Base-by-base conservation (phyloP, 1,140 invertebrate genomes). In the Drosophila parabipectinata region DNA sequence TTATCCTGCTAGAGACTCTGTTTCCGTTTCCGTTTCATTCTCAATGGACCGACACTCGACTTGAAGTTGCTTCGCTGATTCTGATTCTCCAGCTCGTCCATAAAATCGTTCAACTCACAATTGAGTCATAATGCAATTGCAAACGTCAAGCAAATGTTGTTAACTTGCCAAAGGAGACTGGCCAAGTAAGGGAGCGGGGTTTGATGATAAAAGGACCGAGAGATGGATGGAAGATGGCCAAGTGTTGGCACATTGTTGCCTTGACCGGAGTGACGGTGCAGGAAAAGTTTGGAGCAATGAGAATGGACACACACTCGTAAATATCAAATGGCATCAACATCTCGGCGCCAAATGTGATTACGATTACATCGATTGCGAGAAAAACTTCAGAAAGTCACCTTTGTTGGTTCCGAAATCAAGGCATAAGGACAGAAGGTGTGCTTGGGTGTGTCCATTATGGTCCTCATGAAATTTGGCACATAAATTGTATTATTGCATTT, bases 401-500 rank as follows among this genome's bases (percentile, higher is more conserved):
- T 88, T 88, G 76, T 88, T 88, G 81, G 83, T 61, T 77, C 57
- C 52, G 39, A 47, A 15, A 47, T 24, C 61, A 72, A 51, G 80
- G 77, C 78, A 79, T 73, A 61, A 66, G 54, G 52, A 45, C 58
- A 53, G 41, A 45, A 45, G 30, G 39, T 10, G 54, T 63, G 21
- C 57, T 41, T 6, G 54, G 58, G 59, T 44, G 37, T 60, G 75
- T 88, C 82, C 83, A 87, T 87, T 82, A 88, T 88, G 75, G 79
- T 69, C 77, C 84, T 87, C 79, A 87, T 88, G 83, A 88, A 87
- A 88, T 88, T 88, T 79, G 85, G 77, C 84, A 79, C 84, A 89
- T 90, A 90, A 90, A 90, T 90, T 88, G 87, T 90, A 87, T 90
- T 90, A 90, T 90, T 90, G 82, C 87, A 90, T 90, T 90, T 90